Evolutionary conservation across 2,888 invertebrate genomes (phyloP), one percentile per base, ranked within the genome.

Genomic region (Dermolepida albohirtum): DNA sequence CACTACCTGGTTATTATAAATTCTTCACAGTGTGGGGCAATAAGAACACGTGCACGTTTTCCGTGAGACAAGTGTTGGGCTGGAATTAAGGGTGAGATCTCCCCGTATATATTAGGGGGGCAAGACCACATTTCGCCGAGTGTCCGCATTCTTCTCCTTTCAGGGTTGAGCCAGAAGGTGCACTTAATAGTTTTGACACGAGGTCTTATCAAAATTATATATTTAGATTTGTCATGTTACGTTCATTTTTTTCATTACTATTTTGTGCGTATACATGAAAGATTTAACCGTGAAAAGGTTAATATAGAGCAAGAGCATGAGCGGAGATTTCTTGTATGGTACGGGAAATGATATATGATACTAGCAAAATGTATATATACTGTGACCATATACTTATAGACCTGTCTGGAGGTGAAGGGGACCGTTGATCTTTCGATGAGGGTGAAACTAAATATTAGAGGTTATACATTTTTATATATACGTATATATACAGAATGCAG

Each of bases 41-140:
- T 74, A 73, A 74, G 73, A 74, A 76, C 76, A 76, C 75, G 74
- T 76, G 75, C 76, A 75, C 50, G 47, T 70, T 75, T 73, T 72
- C 69, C 69, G 67, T 73, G 68, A 49, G 64, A 71, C 72, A 71
- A 74, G 71, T 71, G 73, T 72, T 70, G 29, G 34, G 34, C 49
- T 47, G 47, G 52, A 8, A 7, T 34, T 66, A 55, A 65, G 71
- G 69, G 69, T 69, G 67, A 67, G 68, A 70, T 74, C 47, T 47
- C 34, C 12, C 59, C 44, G 27, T 62, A 47, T 29, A 59, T 41
- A 17, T 34, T 29, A 62, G 11, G 27, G 22, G 59, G 49, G 47
- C 47, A 16, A 29, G 47, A 34, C 29, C 12, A 47, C 27, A 29
- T 49, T 62, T 16, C 47, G 47, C 10, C 7, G 47, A 47, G 39